Base-by-base conservation (phyloP, 2,113 vertebrate genomes). In the Chiloscyllium plagiosum region DNA sequence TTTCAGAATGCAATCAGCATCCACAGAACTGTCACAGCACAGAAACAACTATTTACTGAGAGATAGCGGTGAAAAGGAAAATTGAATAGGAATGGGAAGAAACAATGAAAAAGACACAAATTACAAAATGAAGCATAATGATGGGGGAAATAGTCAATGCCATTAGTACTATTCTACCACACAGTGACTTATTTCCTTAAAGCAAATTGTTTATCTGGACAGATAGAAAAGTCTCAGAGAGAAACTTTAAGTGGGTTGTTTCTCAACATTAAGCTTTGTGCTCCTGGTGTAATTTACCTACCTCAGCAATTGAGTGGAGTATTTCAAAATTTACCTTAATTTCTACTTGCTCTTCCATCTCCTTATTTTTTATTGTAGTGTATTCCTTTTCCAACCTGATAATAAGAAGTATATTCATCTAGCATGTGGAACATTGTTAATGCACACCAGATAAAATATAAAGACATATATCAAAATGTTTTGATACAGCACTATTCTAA, bases 331-430 rank as follows among this genome's bases (percentile, higher is more conserved):
- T 97, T 97, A 99, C 99, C 98, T 99, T 99, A 97, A 99, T 99
- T 97, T 99, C 99, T 97, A 99, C 98, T 98, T 99, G 99, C 96
- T 99, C 99, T 97, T 99, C 99, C 99, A 99, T 98, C 97, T 99
- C 99, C 97, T 99, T 99, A 95, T 98, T 98, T 98, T 99, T 99
- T 98, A 99, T 99, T 97, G 99, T 99, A 98, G 99, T 99, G 97
- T 99, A 99, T 96, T 99, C 99, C 96, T 99, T 99, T 97, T 99
- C 99, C 96, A 99, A 98, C 97, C 99, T 99, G 96, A 96, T 97
- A 97, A 96, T 72, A 96, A 42, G 19, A 95, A 76, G 24, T 95
- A 72, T 29, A 95, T 47, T 72, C 37, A 95, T 95, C 37, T 70
- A 50, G 50, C 50, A 87, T 26, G 10, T 65, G 56, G 65, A 19